Percentiles rank a stretch among this genome's conserved stretches.
These are phyloP conservation scores for Diarsia mendica DNA, from an alignment of 2,888 invertebrate species.

Conservation along the genomic window DNA sequence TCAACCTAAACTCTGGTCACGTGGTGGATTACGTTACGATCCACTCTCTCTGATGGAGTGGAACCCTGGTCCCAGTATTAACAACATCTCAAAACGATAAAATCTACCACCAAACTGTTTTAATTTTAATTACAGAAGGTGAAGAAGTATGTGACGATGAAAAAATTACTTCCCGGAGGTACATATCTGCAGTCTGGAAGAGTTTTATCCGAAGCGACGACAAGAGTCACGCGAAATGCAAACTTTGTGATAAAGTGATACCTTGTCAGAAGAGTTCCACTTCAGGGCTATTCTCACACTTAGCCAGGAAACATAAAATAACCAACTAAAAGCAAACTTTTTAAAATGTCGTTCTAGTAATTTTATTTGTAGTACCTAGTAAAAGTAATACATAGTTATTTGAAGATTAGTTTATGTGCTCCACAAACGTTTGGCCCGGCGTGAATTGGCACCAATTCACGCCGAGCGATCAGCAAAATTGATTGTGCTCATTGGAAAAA, in stretches of 20 bases:
- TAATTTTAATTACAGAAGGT: neutral
- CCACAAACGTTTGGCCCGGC: neutral
- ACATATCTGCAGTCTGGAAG: slow-evolving; percentile 19
- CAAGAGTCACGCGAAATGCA: slow-evolving; percentile 13
- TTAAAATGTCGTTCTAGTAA: neutral
- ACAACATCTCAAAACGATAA: neutral
- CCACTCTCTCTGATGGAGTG: neutral
- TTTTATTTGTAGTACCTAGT: neutral
- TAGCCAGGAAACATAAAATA: neutral
- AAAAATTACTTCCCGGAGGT: neutral
- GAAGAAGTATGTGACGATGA: neutral
- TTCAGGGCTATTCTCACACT: slow-evolving; percentile 3
- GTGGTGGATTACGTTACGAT: too few relatives aligned
- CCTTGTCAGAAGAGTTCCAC: slow-evolving; percentile 11
- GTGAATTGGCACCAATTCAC: neutral
- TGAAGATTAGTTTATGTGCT: neutral
- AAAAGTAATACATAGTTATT: neutral
- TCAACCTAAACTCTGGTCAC: neutral
- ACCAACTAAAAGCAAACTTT: neutral
- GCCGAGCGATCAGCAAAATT: neutral
- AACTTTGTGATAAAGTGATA: slow-evolving; percentile 16
- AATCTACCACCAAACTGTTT: neutral
- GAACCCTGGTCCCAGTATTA: too few relatives aligned
- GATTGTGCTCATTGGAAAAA: neutral
- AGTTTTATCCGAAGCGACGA: slow-evolving; percentile 10